phyloP scores from a whole-genome alignment of 2,888 invertebrate genomes.

The Polydrusus pterygomalis region DNA sequence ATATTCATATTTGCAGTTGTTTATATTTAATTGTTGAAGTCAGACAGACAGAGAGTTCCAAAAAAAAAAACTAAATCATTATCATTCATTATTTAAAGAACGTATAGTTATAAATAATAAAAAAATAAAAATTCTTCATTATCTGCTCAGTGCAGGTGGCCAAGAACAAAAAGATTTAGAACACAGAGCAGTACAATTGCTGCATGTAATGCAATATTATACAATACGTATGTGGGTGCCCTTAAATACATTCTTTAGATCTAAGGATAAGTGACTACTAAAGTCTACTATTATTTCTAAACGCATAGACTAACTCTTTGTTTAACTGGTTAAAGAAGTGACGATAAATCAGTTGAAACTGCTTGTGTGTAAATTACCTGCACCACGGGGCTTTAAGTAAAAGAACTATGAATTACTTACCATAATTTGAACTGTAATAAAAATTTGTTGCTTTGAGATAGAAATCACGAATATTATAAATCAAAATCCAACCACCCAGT shows the following conservation, averaged over 20 bases:
- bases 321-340: constrained; percentile 31
- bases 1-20: too few relatives aligned
- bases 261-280: constrained; percentile 33
- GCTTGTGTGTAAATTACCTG: constrained; percentile 39
- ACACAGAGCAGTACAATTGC: background rate
- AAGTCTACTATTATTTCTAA: constrained; percentile 40
- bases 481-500: constrained; percentile 8
- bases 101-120: too few relatives aligned
- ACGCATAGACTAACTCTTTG: constrained; percentile 30
- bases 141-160: background rate
- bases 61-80: too few relatives aligned
- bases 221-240: constrained; percentile 36
- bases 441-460: constrained; percentile 14
- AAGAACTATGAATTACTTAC: constrained; percentile 9
- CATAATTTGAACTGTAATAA: constrained; percentile 11
- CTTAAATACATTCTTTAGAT: constrained; percentile 28
- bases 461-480: constrained; percentile 13
- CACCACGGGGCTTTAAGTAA: constrained; percentile 28
- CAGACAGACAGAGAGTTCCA: too few relatives aligned
- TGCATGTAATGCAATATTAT: constrained; percentile 17
- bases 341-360: constrained; percentile 37
- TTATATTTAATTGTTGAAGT: too few relatives aligned
- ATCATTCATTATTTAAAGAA: too few relatives aligned
- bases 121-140: background rate
- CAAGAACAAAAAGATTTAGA: constrained; percentile 4